A percentile compares a stretch with the other conserved stretches of the same genome.
These are phyloP conservation scores for Drosophila mulleri DNA, from an alignment of 2,888 invertebrate species.

Conservation along the genomic window DNA sequence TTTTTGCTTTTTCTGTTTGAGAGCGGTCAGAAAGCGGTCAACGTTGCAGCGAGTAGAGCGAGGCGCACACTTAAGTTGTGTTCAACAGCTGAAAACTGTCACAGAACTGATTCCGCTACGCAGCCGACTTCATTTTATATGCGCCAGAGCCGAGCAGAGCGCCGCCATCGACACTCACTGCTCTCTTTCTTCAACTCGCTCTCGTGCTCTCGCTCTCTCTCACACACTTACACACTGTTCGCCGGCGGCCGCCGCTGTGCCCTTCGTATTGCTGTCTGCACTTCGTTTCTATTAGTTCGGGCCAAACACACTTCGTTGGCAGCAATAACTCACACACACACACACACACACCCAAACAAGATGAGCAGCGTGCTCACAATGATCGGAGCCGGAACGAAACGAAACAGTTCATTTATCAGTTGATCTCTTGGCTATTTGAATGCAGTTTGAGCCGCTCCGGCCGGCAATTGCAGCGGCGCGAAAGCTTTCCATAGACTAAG, in stretches of 20 bases:
- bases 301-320: neutral
- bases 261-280: constrained; percentile 14
- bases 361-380: constrained; percentile 3
- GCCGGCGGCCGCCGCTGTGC: neutral
- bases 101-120: constrained; percentile 78
- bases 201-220: constrained; percentile 15
- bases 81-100: constrained; percentile 83
- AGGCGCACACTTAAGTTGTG: constrained; percentile 69
- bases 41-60: constrained; percentile 20
- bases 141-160: constrained; percentile 1
- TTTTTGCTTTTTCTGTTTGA: constrained; percentile 1
- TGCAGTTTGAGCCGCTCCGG: constrained; percentile 2
- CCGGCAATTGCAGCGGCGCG: constrained; percentile 8
- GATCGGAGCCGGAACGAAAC: constrained; percentile 15
- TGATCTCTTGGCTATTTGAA: neutral
- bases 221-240: constrained; percentile 3
- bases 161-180: constrained; percentile 8
- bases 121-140: constrained; percentile 78
- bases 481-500: neutral
- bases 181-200: constrained; percentile 7
- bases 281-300: constrained; percentile 20
- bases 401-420: constrained; percentile 19
- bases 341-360: neutral
- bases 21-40: constrained; percentile 34
- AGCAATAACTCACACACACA: neutral